Conservation (phyloP, 1,140 invertebrate genomes). For the Protaetia brevitarsis region DNA sequence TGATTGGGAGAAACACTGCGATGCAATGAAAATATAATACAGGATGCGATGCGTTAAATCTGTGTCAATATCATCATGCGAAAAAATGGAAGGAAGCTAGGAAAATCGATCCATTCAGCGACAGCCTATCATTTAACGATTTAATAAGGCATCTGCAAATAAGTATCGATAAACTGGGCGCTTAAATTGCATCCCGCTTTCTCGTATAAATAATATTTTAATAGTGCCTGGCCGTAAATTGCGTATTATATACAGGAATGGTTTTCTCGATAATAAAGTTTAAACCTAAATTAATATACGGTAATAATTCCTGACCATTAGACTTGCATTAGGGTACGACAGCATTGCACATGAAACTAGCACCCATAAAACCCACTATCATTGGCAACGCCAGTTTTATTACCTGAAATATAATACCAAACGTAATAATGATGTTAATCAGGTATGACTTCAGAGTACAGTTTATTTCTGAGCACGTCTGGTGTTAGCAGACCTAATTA, state of each 20-base stretch:
- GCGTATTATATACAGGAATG: neutral
- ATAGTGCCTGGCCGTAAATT: constrained; percentile 1
- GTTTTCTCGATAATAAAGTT: neutral
- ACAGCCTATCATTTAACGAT: neutral
- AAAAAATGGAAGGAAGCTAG: no score
- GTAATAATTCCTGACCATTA: constrained; percentile 14
- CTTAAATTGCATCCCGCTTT: neutral
- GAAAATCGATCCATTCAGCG: neutral
- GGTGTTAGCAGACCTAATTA: neutral
- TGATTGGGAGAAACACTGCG: no score
- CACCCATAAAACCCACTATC: constrained; percentile 5
- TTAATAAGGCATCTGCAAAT: neutral
- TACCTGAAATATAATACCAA: constrained; percentile 10
- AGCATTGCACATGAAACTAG: neutral
- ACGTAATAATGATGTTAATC: constrained; percentile 17
- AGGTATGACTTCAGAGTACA: neutral
- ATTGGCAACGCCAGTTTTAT: constrained; percentile 1
- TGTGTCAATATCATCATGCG: no score
- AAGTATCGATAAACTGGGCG: neutral
- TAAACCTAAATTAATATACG: constrained; percentile 15
- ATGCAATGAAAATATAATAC: no score
- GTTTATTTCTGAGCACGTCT: neutral
- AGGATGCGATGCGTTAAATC: no score
- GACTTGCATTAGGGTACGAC: neutral
- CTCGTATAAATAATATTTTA: constrained; percentile 16